Evolutionary conservation across 2,113 vertebrate species (phyloP), one percentile per base, ranked within the genome.

Genomic region (Percina caprodes): DNA sequence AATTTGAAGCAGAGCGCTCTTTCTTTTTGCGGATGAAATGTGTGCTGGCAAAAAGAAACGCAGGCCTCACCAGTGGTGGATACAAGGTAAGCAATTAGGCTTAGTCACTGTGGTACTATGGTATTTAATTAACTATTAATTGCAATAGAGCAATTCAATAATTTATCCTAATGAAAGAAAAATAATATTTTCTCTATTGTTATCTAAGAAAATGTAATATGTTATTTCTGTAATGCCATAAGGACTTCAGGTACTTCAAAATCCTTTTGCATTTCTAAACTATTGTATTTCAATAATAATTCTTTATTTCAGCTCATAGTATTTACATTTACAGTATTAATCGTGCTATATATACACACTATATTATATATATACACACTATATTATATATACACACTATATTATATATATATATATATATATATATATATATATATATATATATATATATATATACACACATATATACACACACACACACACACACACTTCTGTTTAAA

Each of bases 1-100:
- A 99, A 83, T 99, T 99, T 45, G 98, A 99, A 93, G 94, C 97
- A 69, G 98, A 99, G 89, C 96, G 98, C 19, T 99, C 98, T 24
- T 99, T 99, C 69, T 99, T 99, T 91, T 79, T 99, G 90, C 94
- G 98, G 84, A 99, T 99, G 98, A 99, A 99, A 82, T 99, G 98
- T 65, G 98, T 99, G 67, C 88, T 99, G 86, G 98, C 98, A 19
- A 99, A 99, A 94, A 94, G 98, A 90, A 99, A 99, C 15, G 98
- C 98, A 9, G 98, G 98, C 5, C 95, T 99, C 80, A 99, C 98
- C 76, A 99, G 98, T 13, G 98, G 98, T 3, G 98, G 98, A 77
- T 99, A 99, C 85, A 99, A 99, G 97, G 98, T 99, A 70, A 1
- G 21, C n/a, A 12, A 18, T 15, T 7, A 12, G 15, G 21, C 42